These are phyloP conservation scores for Scylla paramamosain DNA, from an alignment of 1,140 invertebrate species.

Conservation along the genomic window DNA sequence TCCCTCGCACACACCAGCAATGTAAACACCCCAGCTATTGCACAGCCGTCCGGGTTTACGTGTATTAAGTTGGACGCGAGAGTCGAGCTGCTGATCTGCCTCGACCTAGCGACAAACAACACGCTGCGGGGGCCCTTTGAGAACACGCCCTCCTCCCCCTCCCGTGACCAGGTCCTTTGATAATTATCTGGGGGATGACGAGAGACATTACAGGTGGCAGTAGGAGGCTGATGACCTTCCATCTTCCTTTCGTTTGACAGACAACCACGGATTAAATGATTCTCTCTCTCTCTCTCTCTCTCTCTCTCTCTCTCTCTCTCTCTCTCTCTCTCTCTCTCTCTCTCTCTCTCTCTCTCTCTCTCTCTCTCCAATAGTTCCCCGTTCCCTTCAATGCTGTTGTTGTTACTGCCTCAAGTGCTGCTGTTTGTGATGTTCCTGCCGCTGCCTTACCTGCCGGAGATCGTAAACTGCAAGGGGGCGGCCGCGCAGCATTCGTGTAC, in stretches of 20 bases:
- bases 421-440: neutral
- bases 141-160: neutral
- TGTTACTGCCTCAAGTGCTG: neutral
- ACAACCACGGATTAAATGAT: neutral
- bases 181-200: neutral
- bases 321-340: neutral
- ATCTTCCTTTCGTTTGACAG: neutral
- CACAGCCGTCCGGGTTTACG: no score
- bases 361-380: neutral
- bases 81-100: no score
- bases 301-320: neutral
- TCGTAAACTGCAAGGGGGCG: no score
- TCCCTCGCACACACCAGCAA: no score
- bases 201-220: neutral
- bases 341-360: neutral
- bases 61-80: no score
- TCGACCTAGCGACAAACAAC: no score
- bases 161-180: neutral
- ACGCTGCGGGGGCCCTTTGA: no score
- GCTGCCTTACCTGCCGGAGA: neutral
- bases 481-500: no score
- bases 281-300: neutral
- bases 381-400: neutral
- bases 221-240: neutral
- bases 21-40: no score